Evolutionary conservation across 2,797 vertebrate genomes (phyloP).

Genomic region (Helarctos malayanus): DNA sequence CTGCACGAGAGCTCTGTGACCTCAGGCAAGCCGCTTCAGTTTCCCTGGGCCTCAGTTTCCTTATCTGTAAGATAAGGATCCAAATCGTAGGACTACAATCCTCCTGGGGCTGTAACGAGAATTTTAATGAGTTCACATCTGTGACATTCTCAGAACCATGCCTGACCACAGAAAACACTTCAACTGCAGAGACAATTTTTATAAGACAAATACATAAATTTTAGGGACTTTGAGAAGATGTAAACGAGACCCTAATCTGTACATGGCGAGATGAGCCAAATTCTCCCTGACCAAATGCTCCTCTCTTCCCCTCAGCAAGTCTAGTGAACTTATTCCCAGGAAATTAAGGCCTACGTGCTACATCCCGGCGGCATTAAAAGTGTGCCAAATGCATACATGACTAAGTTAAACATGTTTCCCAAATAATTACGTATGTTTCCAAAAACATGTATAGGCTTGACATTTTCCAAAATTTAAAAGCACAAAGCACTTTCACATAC

Average conservation of each 20-base stretch:
- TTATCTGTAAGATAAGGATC: not conserved
- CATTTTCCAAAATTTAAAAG: not conserved
- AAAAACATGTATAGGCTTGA: not conserved
- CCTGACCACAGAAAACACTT: not conserved
- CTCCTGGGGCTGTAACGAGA: not conserved
- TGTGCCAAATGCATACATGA: not conserved
- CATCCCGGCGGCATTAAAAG: not conserved
- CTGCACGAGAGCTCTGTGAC: not conserved
- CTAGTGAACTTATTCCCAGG: not conserved
- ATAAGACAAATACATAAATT: not conserved
- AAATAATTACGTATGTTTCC: not conserved
- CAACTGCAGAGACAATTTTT: not conserved
- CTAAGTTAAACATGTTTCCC: not conserved
- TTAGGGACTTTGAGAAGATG: no score
- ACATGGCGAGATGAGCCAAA: not conserved
- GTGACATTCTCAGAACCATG: not conserved
- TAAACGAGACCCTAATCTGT: not conserved
- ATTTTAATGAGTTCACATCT: not conserved
- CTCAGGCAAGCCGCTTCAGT: no score
- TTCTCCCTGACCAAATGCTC: not conserved
- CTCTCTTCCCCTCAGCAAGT: not conserved
- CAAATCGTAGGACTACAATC: not conserved
- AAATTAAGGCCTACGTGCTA: no score
- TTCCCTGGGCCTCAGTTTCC: not conserved
- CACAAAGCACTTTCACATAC: not conserved